A percentile compares a stretch with the other conserved stretches of the same genome.
Evolutionary conservation across 1,140 invertebrate species (phyloP).

Genomic region (Drosophila tani): DNA sequence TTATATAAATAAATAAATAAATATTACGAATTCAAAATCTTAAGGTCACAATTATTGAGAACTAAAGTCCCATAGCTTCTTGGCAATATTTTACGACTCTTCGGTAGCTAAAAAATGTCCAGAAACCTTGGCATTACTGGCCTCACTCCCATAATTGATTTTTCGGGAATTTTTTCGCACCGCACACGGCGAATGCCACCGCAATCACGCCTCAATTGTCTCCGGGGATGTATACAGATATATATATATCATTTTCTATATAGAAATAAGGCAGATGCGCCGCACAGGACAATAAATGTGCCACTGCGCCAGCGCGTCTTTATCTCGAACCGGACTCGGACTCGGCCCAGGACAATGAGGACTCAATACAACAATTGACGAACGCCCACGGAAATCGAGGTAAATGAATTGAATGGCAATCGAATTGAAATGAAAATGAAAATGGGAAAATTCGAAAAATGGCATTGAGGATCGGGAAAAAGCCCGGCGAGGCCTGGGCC

Average conservation of each 20-base stretch:
- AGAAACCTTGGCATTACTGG: conserved; percentile 1
- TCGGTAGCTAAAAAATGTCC: conserved; percentile 6
- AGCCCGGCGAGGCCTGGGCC: background rate
- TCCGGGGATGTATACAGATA: background rate
- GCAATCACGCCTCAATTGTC: conserved; percentile 80
- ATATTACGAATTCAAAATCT: no score
- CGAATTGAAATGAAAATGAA: conserved; percentile 25
- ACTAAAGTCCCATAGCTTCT: background rate
- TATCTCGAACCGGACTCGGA: conserved; percentile 54
- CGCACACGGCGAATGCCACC: conserved; percentile 60
- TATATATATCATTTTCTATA: conserved; percentile 12
- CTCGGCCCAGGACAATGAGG: conserved; percentile 46
- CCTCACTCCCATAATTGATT: conserved; percentile 23
- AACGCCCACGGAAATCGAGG: conserved; percentile 57
- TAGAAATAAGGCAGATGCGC: conserved; percentile 51
- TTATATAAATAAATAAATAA: no score
- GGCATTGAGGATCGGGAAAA: conserved; percentile 29
- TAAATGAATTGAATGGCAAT: conserved; percentile 49
- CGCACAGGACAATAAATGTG: conserved; percentile 46
- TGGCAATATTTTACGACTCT: background rate
- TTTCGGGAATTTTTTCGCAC: conserved; percentile 59
- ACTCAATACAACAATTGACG: conserved; percentile 70
- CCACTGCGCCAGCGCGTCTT: conserved; percentile 52
- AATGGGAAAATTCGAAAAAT: conserved; percentile 7
- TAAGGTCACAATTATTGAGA: background rate